Evolutionary conservation across 2,113 vertebrate species (phyloP).

Genomic region (Bos indicus): DNA sequence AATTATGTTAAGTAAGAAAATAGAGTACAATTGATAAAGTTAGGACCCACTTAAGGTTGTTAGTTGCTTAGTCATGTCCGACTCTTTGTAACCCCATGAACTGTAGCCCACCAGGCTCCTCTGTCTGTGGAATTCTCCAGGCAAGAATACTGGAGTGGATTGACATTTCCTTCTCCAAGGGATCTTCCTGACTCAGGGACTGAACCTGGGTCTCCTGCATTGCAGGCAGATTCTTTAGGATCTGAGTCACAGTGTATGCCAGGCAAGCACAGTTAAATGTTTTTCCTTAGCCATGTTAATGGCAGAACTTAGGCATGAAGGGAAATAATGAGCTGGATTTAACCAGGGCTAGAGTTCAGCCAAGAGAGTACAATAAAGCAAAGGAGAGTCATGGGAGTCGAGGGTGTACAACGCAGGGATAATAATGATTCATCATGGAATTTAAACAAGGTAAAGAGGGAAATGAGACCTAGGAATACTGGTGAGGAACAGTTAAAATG

Average conservation of each 20-base stretch:
- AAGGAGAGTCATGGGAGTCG: neutral
- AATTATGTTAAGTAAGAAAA: neutral
- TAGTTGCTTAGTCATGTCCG: neutral
- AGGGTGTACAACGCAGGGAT: neutral
- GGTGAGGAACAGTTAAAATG: neutral
- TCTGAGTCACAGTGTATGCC: neutral
- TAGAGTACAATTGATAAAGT: neutral
- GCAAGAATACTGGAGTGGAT: neutral
- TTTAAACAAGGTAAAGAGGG: neutral
- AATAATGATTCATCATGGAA: neutral
- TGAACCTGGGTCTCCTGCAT: neutral
- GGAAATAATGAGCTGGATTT: neutral
- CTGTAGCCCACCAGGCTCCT: neutral
- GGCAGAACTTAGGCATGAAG: neutral
- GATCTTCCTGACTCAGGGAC: fast-evolving
- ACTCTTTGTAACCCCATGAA: neutral
- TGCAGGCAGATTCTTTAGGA: neutral
- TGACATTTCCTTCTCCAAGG: neutral
- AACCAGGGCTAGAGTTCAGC: neutral
- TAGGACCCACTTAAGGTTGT: neutral
- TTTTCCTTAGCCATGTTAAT: neutral
- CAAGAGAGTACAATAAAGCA: neutral
- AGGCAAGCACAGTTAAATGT: neutral
- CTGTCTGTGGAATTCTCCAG: neutral
- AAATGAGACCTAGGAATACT: neutral